Conservation (phyloP, 2,113 vertebrate genomes). For the Gracilinanus agilis region DNA sequence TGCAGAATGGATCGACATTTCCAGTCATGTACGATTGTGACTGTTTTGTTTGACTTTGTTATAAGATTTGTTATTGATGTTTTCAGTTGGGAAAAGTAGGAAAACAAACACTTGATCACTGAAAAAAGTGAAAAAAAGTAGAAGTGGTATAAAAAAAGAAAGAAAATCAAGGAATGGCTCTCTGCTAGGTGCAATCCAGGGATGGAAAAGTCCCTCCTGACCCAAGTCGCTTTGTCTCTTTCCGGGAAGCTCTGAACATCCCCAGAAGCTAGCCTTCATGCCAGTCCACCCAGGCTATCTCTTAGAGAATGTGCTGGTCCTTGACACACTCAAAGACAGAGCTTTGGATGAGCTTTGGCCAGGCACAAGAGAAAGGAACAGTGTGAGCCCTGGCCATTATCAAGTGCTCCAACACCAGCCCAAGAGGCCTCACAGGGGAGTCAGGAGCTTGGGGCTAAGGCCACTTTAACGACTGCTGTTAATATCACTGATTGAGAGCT, state of each 20-base stretch:
- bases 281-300: neutral
- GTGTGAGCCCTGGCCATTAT: neutral
- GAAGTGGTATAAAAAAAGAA: neutral
- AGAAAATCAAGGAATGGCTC: neutral
- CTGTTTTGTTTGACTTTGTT: neutral
- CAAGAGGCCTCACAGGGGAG: neutral
- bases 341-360: neutral
- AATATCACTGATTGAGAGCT: neutral
- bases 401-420: neutral
- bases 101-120: neutral
- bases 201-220: neutral
- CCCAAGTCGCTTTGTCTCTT: neutral
- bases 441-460: neutral
- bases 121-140: neutral
- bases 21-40: neutral
- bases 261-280: neutral
- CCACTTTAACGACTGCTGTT: neutral
- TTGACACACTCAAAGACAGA: too few relatives aligned
- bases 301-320: neutral
- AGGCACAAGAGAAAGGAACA: neutral
- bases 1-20: neutral
- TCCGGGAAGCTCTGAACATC: neutral
- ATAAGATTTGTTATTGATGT: neutral
- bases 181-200: neutral
- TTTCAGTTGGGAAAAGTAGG: neutral